Base-by-base conservation (phyloP, 2,113 vertebrate genomes). In the Hemicordylus capensis region DNA sequence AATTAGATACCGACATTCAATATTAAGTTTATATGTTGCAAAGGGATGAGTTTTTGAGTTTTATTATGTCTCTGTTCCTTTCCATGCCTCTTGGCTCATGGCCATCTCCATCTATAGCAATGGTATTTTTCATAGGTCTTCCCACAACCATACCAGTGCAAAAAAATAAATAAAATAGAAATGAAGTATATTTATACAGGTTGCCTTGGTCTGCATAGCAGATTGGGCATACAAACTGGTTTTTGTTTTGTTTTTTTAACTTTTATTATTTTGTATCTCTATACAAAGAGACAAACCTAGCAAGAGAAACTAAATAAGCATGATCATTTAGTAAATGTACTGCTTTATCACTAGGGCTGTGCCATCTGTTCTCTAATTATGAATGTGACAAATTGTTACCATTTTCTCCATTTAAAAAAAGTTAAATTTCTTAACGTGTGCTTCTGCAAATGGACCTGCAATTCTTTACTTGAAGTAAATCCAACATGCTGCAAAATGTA, bases 351-450 rank as follows among this genome's bases (percentile, higher is more conserved):
- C 79, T 78, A 70, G 42, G 86, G 73, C 89, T 91, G 66, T 37
- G 83, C 93, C 94, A 95, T 93, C 94, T 95, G 95, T 91, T 76
- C 80, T 91, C 92, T 90, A 91, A 93, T 95, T 95, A 92, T 31
- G 34, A 94, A 91, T 39, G 58, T 87, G 91, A 85, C 89, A 88
- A 90, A 91, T 89, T 88, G 6, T 94, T 91, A 84, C 85, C 87
- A 91, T 81, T 81, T 90, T 83, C 78, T 0, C 81, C 88, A 86
- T 90, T n/a, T n/a, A n/a, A 89, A 58, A 20, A 85, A 19, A 76
- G 73, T 72, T 74, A 44, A 66, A 34, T 73, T 19, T 81, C 87
- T 88, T 78, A 90, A 79, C 73, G 42, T 4, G 1, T 3, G 56
- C 69, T 78, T 64, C 81, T 73, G n/a, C 66, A 86, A 75, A 77